A percentile compares a stretch with the other conserved stretches of the same genome.
Evolutionary conservation across 2,113 vertebrate genomes (phyloP).

Genomic region (Miniopterus natalensis): DNA sequence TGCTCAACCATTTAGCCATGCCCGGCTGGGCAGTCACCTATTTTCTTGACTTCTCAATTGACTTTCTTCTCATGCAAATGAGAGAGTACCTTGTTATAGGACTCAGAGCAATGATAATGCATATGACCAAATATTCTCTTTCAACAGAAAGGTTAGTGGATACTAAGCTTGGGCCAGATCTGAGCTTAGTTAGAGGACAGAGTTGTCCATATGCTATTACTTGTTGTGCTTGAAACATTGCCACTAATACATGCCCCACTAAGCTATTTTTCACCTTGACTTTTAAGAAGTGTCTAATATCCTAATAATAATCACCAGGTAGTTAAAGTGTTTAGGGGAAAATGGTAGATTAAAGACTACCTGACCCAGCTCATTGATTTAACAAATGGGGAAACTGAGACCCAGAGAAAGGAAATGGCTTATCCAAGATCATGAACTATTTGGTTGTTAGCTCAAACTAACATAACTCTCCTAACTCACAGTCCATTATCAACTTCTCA

Average conservation of each 20-base stretch:
- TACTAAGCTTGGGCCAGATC: background rate
- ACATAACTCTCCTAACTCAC: background rate
- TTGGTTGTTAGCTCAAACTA: background rate
- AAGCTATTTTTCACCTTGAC: slow-evolving; percentile 16
- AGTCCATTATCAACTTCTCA: background rate
- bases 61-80: background rate
- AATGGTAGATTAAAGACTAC: slow-evolving; percentile 33
- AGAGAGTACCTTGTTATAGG: background rate
- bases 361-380: slow-evolving; percentile 34
- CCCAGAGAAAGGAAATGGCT: slow-evolving; percentile 1
- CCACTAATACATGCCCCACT: background rate
- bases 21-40: no score
- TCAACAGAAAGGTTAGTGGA: background rate
- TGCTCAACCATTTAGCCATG: no score
- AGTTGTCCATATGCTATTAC: slow-evolving; percentile 24
- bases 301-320: slow-evolving; percentile 7
- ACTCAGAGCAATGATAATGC: background rate
- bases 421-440: slow-evolving; percentile 10
- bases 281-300: slow-evolving; percentile 21
- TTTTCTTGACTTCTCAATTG: background rate
- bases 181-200: slow-evolving; percentile 23
- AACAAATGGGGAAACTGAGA: slow-evolving; percentile 1
- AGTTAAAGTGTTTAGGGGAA: background rate
- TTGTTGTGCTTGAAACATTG: slow-evolving; percentile 7
- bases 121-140: background rate